phyloP scores from a whole-genome alignment of 2,113 vertebrate species.

The Nothocercus julius region DNA sequence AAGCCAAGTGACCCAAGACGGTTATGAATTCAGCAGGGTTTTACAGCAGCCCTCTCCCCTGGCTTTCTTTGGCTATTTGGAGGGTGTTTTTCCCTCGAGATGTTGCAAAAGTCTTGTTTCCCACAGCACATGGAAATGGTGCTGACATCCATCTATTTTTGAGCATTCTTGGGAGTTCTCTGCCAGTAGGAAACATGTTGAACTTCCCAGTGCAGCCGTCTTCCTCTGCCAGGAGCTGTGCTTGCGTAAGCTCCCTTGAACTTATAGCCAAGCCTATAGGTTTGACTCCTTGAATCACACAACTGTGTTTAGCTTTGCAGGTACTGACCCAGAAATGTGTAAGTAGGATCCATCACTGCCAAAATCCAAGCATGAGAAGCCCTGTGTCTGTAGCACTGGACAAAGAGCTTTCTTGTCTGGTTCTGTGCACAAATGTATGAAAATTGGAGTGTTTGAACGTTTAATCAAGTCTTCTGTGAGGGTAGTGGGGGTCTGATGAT shows the following conservation, averaged over 20 bases:
- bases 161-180: neutral
- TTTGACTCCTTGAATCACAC: neutral
- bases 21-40: neutral
- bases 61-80: neutral
- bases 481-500: too few species aligned
- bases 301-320: neutral
- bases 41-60: neutral
- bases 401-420: neutral
- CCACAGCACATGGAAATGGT: neutral
- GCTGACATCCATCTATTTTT: conserved; percentile 3
- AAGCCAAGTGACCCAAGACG: neutral
- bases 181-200: neutral
- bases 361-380: neutral
- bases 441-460: accelerated
- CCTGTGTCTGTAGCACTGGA: accelerated
- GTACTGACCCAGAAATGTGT: neutral
- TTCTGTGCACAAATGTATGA: neutral
- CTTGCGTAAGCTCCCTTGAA: neutral
- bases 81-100: neutral
- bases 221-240: neutral
- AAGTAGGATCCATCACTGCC: neutral
- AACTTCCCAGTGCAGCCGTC: neutral
- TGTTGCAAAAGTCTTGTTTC: neutral
- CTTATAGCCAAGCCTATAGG: accelerated
- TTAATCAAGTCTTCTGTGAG: neutral